Percentiles rank a stretch among this genome's conserved stretches.
These are phyloP conservation scores for Setophaga kirtlandii DNA, from an alignment of 2,113 vertebrate genomes.

Conservation along the genomic window DNA sequence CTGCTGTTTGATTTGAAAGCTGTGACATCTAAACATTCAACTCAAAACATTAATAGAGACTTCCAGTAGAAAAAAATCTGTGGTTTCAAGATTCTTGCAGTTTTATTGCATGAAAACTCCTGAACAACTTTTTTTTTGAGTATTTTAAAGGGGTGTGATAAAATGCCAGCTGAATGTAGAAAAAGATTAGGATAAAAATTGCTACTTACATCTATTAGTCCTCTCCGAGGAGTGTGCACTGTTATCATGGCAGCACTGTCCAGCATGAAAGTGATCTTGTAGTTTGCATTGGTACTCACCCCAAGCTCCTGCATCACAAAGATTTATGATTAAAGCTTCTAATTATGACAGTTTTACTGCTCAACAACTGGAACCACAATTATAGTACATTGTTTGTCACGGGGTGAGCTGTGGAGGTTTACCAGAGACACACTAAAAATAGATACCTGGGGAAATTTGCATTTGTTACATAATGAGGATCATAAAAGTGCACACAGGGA, in stretches of 20 bases:
- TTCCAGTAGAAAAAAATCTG: not conserved
- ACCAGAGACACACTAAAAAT: not conserved
- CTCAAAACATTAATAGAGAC: not conserved
- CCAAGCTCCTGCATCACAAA: constrained; percentile 88
- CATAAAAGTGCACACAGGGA: not conserved
- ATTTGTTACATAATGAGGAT: not conserved
- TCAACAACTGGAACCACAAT: not conserved
- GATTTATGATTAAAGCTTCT: not conserved
- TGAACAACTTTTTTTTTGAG: not conserved
- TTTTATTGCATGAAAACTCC: not conserved
- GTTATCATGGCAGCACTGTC: constrained; percentile 99
- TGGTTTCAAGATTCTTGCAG: not conserved
- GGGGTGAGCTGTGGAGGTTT: not conserved
- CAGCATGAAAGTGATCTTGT: constrained; percentile 98
- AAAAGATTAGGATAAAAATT: not conserved
- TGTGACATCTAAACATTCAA: not conserved
- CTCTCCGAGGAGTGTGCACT: constrained; percentile 94
- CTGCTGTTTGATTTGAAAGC: not conserved
- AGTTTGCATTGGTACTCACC: constrained; percentile 94
- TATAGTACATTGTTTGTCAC: not conserved
- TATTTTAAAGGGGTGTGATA: not conserved
- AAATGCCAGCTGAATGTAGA: not conserved
- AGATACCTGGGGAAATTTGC: not conserved
- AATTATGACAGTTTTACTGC: not conserved
- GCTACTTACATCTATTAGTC: constrained; percentile 89